Base-by-base conservation (phyloP, 2,888 invertebrate species). In the Cataglyphis altisquamis region DNA sequence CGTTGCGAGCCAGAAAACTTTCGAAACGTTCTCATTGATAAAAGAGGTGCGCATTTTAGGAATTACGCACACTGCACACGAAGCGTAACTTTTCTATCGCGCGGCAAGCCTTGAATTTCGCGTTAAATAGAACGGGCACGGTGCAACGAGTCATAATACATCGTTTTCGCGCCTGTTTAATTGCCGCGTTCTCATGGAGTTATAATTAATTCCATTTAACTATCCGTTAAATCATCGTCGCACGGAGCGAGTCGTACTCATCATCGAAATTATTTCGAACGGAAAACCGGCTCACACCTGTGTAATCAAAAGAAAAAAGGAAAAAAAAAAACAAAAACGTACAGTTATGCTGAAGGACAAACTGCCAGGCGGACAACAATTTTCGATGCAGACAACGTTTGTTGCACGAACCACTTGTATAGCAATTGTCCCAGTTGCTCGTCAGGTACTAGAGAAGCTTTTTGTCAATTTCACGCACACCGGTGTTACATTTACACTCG, bases 341-440 rank as follows among this genome's bases (percentile, higher is more conserved):
- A 29, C 32, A 36, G 21, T 29, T 39, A 45, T n/a, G 68, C 60
- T 21, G 10, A 80, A 57, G n/a, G 48, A 52, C 48, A 52, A n/a
- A 25, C 74, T 78, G 78, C 41, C 57, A 21, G 73, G 74, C 73
- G 73, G 32, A 73, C 73, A 80, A 57, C 70, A 55, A 73, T 80
- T 80, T 80, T 80, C 74, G 73, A 80, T n/a, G n/a, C 60, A 57
- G n/a, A 45, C 45, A 72, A 80, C 73, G 36, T 73, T 80, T 73
- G 73, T 57, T 73, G 73, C 73, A 80, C 36, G 60, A 80, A 45
- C 60, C 78, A 78, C 78, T 80, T 60, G 21, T 62, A 45, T 39
- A 73, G 45, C 78, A 60, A 80, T 80, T 80, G 78, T 72, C 73
- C 78, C 21, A 60, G 73, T 80, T 72, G 72, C 73, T 78, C 73